phyloP scores from a whole-genome alignment of 2,888 invertebrate species.

The Macrophya alboannulata region DNA sequence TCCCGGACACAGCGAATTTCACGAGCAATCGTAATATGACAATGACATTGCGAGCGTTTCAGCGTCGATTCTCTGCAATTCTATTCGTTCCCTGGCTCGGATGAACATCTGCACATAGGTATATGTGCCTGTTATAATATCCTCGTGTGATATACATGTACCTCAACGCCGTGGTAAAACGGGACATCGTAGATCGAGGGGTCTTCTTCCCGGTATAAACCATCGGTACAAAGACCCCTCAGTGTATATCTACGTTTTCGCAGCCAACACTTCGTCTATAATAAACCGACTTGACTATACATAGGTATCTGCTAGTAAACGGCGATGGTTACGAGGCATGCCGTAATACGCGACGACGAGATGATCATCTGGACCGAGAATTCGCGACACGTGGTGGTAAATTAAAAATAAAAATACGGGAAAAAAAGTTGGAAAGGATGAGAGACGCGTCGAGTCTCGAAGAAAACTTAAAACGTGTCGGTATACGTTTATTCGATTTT shows the following conservation, averaged over 20 bases:
- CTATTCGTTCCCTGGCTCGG: constrained; percentile 6
- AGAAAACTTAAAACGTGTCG: not conserved
- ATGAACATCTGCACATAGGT: not conserved
- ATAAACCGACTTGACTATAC: not conserved
- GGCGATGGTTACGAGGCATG: not conserved
- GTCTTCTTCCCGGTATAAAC: not conserved
- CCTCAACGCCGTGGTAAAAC: not conserved
- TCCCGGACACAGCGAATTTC: constrained; percentile 79
- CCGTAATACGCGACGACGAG: constrained; percentile 29
- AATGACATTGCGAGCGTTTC: constrained; percentile 74
- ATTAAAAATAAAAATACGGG: constrained; percentile 37
- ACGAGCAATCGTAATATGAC: constrained; percentile 75
- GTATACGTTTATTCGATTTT: not conserved
- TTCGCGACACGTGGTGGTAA: not conserved
- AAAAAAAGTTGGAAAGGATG: not conserved
- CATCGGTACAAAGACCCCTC: constrained; percentile 11
- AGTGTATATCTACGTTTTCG: not conserved
- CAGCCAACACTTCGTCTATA: constrained; percentile 28
- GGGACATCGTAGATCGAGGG: not conserved
- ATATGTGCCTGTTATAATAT: not conserved
- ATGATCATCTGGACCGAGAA: not conserved
- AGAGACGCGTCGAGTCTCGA: not conserved
- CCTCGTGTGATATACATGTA: not conserved
- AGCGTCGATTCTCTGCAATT: constrained; percentile 47
- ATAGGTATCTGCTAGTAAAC: constrained; percentile 12